Conservation (phyloP, 1,140 invertebrate genomes). For the Sipha flava region DNA sequence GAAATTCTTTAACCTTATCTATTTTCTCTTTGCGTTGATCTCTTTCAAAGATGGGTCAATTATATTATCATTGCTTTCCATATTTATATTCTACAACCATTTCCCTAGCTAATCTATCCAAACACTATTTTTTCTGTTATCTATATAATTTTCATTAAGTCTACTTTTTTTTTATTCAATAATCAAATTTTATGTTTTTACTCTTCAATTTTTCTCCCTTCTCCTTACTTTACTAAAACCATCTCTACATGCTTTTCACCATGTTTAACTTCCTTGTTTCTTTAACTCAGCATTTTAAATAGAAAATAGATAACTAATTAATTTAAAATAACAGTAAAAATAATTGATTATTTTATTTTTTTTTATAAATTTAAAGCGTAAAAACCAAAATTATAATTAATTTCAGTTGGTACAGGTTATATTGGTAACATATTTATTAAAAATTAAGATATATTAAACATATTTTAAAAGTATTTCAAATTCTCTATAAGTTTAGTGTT, state of each 20-base stretch:
- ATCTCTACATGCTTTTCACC: neutral
- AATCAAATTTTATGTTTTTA: too few relatives aligned
- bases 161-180: too few relatives aligned
- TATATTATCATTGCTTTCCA: too few relatives aligned
- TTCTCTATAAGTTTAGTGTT: neutral
- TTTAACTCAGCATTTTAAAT: neutral
- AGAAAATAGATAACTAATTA: neutral
- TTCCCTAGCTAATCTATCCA: too few relatives aligned
- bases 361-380: neutral
- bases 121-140: neutral
- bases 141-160: too few relatives aligned
- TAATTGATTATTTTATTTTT: neutral
- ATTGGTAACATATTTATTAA: conserved; percentile 10
- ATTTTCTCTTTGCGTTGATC: too few relatives aligned
- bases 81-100: too few relatives aligned
- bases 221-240: too few relatives aligned
- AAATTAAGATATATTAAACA: neutral
- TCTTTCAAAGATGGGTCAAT: too few relatives aligned
- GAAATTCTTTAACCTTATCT: neutral
- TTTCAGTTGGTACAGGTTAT: neutral
- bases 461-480: neutral
- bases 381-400: neutral
- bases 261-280: neutral
- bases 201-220: neutral
- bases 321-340: neutral